Percentiles rank a stretch among this genome's conserved stretches.
Evolutionary conservation across 2,888 invertebrate species (phyloP).

Genomic region (Cybosia mesomella): DNA sequence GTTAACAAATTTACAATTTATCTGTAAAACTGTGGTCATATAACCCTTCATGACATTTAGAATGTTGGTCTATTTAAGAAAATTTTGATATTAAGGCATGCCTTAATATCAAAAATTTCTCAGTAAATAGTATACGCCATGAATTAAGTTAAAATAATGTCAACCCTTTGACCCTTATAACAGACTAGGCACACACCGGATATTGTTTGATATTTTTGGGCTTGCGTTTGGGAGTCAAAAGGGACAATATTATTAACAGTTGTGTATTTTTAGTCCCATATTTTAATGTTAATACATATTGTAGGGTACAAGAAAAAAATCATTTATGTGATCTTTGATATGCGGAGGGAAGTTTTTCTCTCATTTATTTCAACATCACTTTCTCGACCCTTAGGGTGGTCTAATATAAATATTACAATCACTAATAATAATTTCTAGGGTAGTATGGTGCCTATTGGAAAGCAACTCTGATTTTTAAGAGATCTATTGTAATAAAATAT

Average conservation of each 20-base stretch:
- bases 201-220: background rate
- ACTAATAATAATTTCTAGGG: no score
- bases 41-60: background rate
- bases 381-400: background rate
- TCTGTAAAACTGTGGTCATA: background rate
- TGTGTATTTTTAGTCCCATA: background rate
- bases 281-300: background rate
- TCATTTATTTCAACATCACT: background rate
- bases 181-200: background rate
- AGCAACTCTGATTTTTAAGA: no score
- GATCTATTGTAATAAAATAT: no score
- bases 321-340: background rate
- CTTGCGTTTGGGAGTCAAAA: background rate
- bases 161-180: constrained; percentile 11
- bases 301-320: background rate
- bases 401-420: background rate
- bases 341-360: background rate
- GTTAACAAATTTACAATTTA: background rate
- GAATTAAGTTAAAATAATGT: background rate
- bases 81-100: background rate
- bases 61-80: background rate
- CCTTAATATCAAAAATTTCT: no score
- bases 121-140: no score
- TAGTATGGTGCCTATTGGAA: no score
- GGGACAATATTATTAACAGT: constrained; percentile 3